A percentile compares a stretch with the other conserved stretches of the same genome.
Evolutionary conservation across 2,888 invertebrate species (phyloP).

Genomic region (Plebejus argus): DNA sequence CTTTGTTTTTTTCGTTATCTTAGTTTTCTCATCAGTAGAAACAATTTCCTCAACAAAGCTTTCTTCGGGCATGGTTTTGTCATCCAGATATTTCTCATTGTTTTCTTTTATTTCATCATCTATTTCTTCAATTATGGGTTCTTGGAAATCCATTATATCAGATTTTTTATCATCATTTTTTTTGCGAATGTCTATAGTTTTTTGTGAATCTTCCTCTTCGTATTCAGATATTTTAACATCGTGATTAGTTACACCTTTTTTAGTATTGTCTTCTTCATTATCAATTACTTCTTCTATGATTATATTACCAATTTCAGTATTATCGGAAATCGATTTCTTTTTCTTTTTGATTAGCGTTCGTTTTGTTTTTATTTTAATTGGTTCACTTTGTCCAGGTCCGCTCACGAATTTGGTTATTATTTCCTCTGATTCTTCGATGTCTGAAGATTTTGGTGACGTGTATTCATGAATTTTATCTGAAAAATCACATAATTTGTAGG

Average conservation of each 20-base stretch:
- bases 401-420: constrained; percentile 81
- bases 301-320: constrained; percentile 63
- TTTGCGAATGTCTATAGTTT: constrained; percentile 51
- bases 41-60: constrained; percentile 56
- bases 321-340: constrained; percentile 47
- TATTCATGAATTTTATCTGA: constrained; percentile 38
- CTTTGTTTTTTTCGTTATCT: constrained; percentile 42
- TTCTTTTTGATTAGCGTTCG: constrained; percentile 77
- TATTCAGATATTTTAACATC: constrained; percentile 67
- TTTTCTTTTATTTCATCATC: neutral
- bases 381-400: constrained; percentile 74
- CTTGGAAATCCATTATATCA: neutral
- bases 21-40: constrained; percentile 47
- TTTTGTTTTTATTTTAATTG: constrained; percentile 80
- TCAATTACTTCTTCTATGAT: constrained; percentile 78
- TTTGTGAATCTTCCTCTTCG: constrained; percentile 51
- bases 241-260: constrained; percentile 46
- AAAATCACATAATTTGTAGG: neutral
- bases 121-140: neutral
- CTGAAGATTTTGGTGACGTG: constrained; percentile 63
- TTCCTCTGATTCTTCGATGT: constrained; percentile 81
- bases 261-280: constrained; percentile 54
- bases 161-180: neutral
- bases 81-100: neutral
- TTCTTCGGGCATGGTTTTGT: constrained; percentile 41